phyloP scores from a whole-genome alignment of 2,888 invertebrate species.

The Apomyelois bistriatella region DNA sequence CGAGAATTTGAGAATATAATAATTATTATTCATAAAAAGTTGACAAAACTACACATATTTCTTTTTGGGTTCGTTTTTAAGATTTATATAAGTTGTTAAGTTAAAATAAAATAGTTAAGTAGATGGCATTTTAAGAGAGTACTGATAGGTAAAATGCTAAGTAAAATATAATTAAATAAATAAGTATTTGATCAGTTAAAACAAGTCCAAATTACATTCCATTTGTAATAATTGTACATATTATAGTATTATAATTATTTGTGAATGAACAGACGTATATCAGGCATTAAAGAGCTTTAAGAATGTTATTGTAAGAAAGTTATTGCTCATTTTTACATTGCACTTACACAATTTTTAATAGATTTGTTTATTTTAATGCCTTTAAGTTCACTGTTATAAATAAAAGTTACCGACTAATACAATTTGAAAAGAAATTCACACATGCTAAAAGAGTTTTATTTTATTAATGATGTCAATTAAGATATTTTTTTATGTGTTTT shows the following conservation, averaged over 20 bases:
- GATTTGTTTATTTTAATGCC: conserved; percentile 16
- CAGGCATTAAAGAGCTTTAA: conserved; percentile 71
- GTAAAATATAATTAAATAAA: conserved; percentile 47
- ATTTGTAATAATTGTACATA: conserved; percentile 70
- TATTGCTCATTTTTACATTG: conserved; percentile 66
- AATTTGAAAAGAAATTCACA: no score
- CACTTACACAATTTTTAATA: conserved; percentile 32
- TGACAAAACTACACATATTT: neutral
- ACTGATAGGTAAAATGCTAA: conserved; percentile 56
- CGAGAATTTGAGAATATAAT: no score
- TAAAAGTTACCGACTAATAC: neutral
- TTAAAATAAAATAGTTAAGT: conserved; percentile 16
- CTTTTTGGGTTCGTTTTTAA: neutral
- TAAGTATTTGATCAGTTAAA: conserved; percentile 51
- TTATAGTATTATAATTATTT: conserved; percentile 34
- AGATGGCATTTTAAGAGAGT: conserved; percentile 53
- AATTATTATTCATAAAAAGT: neutral
- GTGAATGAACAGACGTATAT: conserved; percentile 36
- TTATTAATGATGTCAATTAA: no score
- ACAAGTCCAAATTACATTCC: conserved; percentile 76
- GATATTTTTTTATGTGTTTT: no score
- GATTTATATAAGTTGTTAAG: conserved; percentile 11
- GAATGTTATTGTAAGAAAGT: conserved; percentile 56
- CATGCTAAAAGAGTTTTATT: no score
- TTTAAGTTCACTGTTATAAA: conserved; percentile 17